Evolutionary conservation across 2,797 vertebrate species (phyloP).

Genomic region (Buphagus erythrorhynchus): DNA sequence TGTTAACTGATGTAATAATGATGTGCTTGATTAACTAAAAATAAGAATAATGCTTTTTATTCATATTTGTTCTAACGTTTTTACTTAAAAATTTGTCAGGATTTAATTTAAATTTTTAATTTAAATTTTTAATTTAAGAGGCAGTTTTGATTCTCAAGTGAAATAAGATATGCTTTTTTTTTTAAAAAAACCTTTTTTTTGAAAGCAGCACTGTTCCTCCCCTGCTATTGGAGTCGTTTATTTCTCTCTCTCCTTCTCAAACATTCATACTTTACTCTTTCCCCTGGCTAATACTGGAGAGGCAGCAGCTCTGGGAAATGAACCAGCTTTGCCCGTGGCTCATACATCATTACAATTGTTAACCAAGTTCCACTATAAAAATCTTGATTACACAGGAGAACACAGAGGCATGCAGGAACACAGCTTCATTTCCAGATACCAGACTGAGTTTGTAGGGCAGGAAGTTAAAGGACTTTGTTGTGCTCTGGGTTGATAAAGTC

Average conservation of each 20-base stretch:
- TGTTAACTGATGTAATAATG: not conserved
- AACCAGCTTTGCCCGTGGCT: conserved; percentile 23
- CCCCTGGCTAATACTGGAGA: conserved; percentile 42
- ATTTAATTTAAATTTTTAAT: too few species aligned
- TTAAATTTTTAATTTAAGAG: conserved; percentile 35
- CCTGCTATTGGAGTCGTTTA: not conserved
- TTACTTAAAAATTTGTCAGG: not conserved
- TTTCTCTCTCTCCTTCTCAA: conserved; percentile 18
- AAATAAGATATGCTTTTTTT: not conserved
- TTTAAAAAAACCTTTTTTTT: not conserved
- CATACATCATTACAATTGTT: conserved; percentile 58
- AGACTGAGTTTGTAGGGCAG: conserved; percentile 16
- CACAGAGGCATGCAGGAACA: conserved; percentile 8
- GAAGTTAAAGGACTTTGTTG: conserved; percentile 1
- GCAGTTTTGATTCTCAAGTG: not conserved
- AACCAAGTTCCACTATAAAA: conserved; percentile 62
- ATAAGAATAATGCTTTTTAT: not conserved
- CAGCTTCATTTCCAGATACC: conserved; percentile 34
- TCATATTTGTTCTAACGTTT: not conserved
- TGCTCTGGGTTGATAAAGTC: not conserved
- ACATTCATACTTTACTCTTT: conserved; percentile 33
- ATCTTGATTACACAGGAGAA: conserved; percentile 45
- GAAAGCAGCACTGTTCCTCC: not conserved
- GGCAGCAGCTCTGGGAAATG: conserved; percentile 61
- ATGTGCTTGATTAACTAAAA: not conserved